These are phyloP conservation scores for Orientallactaga bullata DNA, from an alignment of 2,113 vertebrate species.

Conservation along the genomic window DNA sequence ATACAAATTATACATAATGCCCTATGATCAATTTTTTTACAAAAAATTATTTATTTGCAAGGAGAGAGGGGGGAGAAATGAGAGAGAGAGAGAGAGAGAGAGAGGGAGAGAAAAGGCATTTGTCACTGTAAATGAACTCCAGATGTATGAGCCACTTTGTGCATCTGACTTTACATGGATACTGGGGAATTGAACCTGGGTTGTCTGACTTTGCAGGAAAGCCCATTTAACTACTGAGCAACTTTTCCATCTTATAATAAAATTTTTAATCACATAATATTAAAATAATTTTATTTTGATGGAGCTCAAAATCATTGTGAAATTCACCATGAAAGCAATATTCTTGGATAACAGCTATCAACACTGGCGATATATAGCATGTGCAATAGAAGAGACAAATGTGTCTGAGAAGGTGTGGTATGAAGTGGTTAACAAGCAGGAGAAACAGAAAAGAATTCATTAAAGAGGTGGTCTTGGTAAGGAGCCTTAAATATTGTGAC, in stretches of 20 bases:
- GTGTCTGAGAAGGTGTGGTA: fast-evolving
- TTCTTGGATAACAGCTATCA: neutral
- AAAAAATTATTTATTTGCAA: too few relatives aligned
- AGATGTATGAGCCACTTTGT: too few relatives aligned
- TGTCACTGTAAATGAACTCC: too few relatives aligned
- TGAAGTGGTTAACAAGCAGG: neutral
- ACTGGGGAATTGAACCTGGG: too few relatives aligned
- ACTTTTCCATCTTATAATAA: too few relatives aligned
- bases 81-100: too few relatives aligned
- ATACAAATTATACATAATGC: neutral
- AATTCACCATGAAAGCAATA: neutral
- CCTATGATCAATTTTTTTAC: neutral
- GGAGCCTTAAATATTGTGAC: neutral
- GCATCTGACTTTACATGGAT: too few relatives aligned
- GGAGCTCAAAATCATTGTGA: neutral
- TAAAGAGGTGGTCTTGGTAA: neutral
- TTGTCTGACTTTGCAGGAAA: too few relatives aligned
- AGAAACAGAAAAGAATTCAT: neutral
- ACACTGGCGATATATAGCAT: neutral
- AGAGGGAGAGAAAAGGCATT: too few relatives aligned
- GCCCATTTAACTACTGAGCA: too few relatives aligned
- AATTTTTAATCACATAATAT: neutral
- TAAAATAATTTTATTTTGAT: neutral
- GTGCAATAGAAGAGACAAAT: neutral
- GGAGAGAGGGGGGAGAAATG: too few relatives aligned